Conservation (phyloP, 2,888 invertebrate genomes). For the Nephrotoma flavescens region DNA sequence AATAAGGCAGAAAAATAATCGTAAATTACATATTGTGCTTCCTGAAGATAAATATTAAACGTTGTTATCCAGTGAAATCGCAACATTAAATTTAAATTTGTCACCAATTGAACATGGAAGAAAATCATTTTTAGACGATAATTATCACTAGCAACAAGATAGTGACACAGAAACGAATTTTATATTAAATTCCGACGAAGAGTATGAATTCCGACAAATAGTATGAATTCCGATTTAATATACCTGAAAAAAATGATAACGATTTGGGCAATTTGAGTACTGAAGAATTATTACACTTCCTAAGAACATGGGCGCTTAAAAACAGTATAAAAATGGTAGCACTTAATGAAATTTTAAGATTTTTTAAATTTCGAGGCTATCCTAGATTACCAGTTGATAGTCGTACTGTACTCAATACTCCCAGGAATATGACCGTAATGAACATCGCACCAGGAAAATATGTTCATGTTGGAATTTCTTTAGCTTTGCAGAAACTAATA, state of each 20-base stretch:
- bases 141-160: neutral
- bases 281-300: neutral
- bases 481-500: neutral
- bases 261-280: neutral
- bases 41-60: too few species aligned
- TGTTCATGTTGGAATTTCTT: too few species aligned
- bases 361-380: neutral
- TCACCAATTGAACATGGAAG: too few species aligned
- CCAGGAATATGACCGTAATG: neutral
- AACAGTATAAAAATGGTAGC: too few species aligned
- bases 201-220: neutral
- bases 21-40: too few species aligned
- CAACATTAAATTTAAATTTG: too few species aligned
- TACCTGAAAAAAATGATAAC: neutral
- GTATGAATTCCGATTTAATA: neutral
- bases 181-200: neutral
- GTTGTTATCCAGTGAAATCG: too few species aligned
- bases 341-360: neutral
- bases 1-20: neutral
- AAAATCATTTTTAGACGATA: too few species aligned
- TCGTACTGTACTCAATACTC: neutral
- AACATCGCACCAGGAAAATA: too few species aligned
- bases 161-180: neutral
- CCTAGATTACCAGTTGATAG: neutral
- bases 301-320: neutral